A percentile compares a stretch with the other conserved stretches of the same genome.
Evolutionary conservation across 2,113 vertebrate species (phyloP).

Genomic region (Orthonyx spaldingii): DNA sequence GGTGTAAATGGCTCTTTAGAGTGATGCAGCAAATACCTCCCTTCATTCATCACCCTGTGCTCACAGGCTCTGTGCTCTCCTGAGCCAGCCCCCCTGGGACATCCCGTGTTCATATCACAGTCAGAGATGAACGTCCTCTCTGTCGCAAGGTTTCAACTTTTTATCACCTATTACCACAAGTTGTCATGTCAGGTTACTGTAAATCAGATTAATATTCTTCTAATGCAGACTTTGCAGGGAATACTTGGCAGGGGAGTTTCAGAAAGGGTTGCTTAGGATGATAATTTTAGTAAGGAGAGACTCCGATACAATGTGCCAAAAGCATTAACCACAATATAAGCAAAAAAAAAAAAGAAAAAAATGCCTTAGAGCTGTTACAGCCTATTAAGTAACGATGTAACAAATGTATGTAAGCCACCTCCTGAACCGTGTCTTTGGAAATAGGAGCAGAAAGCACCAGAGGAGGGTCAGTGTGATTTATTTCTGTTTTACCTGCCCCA

Average conservation of each 20-base stretch:
- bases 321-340: background rate
- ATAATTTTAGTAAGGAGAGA: background rate
- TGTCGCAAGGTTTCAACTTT: background rate
- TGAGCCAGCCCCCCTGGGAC: background rate
- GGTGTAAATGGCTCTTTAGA: background rate
- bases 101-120: fast-evolving
- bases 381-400: background rate
- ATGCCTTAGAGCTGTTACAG: background rate
- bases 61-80: background rate
- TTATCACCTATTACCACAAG: background rate
- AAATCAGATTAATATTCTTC: conserved; percentile 5
- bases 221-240: background rate
- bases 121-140: background rate
- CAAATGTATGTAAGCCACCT: background rate
- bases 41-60: background rate
- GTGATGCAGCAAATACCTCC: conserved; percentile 6
- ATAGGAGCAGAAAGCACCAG: background rate
- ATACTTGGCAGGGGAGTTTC: background rate
- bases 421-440: background rate
- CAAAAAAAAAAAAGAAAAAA: background rate
- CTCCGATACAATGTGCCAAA: background rate
- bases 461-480: background rate
- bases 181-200: background rate
- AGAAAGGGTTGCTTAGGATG: background rate
- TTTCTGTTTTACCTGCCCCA: conserved; percentile 42